These are phyloP conservation scores for Cydia pomonella DNA, from an alignment of 1,140 invertebrate species.

Conservation along the genomic window DNA sequence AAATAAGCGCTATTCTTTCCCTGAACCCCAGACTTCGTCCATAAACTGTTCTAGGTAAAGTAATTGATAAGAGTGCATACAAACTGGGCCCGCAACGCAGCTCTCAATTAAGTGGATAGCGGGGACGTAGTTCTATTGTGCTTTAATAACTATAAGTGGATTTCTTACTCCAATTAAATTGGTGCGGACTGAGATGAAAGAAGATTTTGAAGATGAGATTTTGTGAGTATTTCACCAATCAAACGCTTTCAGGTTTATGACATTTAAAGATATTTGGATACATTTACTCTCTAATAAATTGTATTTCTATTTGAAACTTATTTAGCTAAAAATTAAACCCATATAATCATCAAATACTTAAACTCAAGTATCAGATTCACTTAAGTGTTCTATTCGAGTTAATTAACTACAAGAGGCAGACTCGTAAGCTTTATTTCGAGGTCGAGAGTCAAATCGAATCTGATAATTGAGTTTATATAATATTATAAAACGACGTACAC, in stretches of 20 bases:
- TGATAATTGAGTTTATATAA: too few species aligned
- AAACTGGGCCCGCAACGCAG: constrained; percentile 46
- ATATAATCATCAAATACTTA: too few species aligned
- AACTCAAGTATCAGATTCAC: neutral
- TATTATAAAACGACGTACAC: too few species aligned
- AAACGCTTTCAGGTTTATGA: constrained; percentile 3
- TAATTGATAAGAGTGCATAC: constrained; percentile 39
- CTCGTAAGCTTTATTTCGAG: too few species aligned
- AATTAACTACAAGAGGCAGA: too few species aligned
- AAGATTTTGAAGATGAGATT: neutral
- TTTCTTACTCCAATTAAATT: constrained; percentile 52
- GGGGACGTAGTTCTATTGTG: constrained; percentile 50
- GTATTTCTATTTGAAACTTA: neutral
- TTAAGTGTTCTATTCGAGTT: too few species aligned
- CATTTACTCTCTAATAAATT: neutral
- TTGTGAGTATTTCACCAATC: neutral
- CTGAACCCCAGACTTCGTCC: neutral
- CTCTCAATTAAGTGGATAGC: constrained; percentile 66
- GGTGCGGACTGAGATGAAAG: constrained; percentile 30
- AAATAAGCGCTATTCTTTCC: neutral
- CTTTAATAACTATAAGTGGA: constrained; percentile 69
- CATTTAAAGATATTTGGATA: constrained; percentile 1
- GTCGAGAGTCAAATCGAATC: too few species aligned
- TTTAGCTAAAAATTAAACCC: neutral
- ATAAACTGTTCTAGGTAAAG: constrained; percentile 14